A percentile compares a stretch with the other conserved stretches of the same genome.
These are phyloP conservation scores for Ascidia mentula DNA, from an alignment of 23 tunicate species.

Conservation along the genomic window DNA sequence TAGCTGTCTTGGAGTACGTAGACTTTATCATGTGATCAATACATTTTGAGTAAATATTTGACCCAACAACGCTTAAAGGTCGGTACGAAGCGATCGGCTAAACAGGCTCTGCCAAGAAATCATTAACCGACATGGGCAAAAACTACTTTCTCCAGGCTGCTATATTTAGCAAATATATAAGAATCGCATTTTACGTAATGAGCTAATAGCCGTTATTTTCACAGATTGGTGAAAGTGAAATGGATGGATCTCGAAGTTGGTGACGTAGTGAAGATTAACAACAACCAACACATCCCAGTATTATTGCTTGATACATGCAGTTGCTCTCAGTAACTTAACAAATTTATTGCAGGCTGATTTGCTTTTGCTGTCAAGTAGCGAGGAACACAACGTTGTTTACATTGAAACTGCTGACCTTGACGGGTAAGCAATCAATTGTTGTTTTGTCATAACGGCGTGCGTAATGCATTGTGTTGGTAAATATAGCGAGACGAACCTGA, in stretches of 20 bases:
- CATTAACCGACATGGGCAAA: no score
- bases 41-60: no score
- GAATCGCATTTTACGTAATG: no score
- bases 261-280: conserved; percentile 66
- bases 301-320: no score
- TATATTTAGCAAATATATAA: no score
- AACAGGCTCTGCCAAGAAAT: no score
- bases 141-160: no score
- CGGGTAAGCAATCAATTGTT: conserved; percentile 56
- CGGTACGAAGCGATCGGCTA: no score
- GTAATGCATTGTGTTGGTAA: background rate
- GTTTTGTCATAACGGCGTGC: background rate
- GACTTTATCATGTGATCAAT: no score
- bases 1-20: no score
- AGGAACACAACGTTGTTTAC: conserved; percentile 81
- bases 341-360: conserved; percentile 82
- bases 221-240: conserved; percentile 49
- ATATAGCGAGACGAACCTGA: conserved; percentile 93
- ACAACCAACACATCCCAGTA: conserved; percentile 88
- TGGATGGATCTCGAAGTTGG: conserved; percentile 92
- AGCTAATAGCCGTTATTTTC: background rate
- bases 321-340: background rate
- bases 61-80: no score
- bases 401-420: conserved; percentile 99
- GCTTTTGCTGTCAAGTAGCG: conserved; percentile 78